These are phyloP conservation scores for Synergus laeviventris DNA, from an alignment of 2,888 invertebrate species.

Conservation along the genomic window DNA sequence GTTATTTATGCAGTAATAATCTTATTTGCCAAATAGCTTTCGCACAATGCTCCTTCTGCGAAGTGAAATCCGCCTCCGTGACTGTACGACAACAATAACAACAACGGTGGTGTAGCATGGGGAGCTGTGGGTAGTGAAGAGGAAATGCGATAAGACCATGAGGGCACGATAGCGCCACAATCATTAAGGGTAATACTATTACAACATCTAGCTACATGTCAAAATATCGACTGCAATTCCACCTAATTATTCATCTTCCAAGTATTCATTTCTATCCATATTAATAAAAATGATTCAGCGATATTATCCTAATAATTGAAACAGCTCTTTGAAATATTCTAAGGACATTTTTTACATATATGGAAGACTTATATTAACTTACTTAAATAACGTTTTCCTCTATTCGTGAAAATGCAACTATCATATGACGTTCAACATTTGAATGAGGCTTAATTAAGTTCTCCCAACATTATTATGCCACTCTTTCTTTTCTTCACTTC, in stretches of 20 bases:
- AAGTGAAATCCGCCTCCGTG: constrained; percentile 48
- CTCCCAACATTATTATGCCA: background rate
- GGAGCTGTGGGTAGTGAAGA: constrained; percentile 70
- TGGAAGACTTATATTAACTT: too few relatives aligned
- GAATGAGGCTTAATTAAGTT: background rate
- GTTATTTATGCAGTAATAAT: constrained; percentile 73
- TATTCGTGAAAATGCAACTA: background rate
- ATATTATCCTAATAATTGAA: too few relatives aligned
- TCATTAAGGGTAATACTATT: constrained; percentile 71
- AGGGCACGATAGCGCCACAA: constrained; percentile 59
- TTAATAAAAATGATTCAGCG: too few relatives aligned
- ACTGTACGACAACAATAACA: constrained; percentile 52
- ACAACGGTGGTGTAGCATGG: constrained; percentile 42
- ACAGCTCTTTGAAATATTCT: too few relatives aligned
- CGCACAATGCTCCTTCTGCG: constrained; percentile 58
- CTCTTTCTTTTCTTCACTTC: background rate
- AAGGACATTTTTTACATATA: too few relatives aligned
- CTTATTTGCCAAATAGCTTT: constrained; percentile 71
- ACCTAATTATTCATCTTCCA: background rate
- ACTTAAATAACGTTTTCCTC: too few relatives aligned
- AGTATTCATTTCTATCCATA: background rate
- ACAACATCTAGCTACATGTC: constrained; percentile 35
- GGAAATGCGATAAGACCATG: constrained; percentile 73
- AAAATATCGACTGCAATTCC: background rate
- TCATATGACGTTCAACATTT: background rate